Conservation (phyloP, 2,113 vertebrate species). For the Pachycephala philippinensis region DNA sequence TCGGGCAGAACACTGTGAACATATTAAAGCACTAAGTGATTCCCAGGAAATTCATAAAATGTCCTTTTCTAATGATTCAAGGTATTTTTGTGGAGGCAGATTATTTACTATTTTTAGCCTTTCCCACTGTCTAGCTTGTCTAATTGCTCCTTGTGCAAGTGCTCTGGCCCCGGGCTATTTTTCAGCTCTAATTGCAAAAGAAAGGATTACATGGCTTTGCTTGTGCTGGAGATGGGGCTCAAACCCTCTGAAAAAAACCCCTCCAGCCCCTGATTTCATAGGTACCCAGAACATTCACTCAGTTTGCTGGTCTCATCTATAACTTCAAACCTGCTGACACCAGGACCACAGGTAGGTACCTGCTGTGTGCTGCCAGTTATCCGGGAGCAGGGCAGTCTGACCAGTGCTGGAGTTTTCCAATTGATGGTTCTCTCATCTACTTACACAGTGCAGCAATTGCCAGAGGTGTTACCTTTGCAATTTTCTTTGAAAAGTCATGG, state of each 20-base stretch:
- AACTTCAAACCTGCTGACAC: not conserved
- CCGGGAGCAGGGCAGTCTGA: not conserved
- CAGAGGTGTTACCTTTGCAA: not conserved
- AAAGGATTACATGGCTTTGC: conserved; percentile 13
- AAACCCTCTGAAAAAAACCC: not conserved
- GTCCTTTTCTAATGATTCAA: not conserved
- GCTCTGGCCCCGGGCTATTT: not conserved
- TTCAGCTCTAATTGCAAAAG: conserved; percentile 27
- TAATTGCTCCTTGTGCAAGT: conserved; percentile 19
- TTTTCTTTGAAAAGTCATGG: not conserved
- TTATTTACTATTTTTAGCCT: conserved; percentile 43
- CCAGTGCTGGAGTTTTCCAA: not conserved
- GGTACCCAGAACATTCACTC: not conserved
- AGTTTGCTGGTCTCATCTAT: not conserved
- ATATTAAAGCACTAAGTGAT: not conserved
- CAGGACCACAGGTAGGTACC: not conserved
- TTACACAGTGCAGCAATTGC: not conserved
- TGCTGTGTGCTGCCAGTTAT: not conserved
- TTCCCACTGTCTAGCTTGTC: not conserved
- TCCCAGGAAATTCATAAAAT: not conserved
- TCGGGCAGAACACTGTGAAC: not conserved
- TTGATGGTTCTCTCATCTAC: not conserved
- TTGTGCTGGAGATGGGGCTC: not conserved
- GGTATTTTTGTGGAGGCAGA: conserved; percentile 12
- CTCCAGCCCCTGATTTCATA: not conserved